phyloP scores from a whole-genome alignment of 2,888 invertebrate genomes.

The Diogma glabrata region DNA sequence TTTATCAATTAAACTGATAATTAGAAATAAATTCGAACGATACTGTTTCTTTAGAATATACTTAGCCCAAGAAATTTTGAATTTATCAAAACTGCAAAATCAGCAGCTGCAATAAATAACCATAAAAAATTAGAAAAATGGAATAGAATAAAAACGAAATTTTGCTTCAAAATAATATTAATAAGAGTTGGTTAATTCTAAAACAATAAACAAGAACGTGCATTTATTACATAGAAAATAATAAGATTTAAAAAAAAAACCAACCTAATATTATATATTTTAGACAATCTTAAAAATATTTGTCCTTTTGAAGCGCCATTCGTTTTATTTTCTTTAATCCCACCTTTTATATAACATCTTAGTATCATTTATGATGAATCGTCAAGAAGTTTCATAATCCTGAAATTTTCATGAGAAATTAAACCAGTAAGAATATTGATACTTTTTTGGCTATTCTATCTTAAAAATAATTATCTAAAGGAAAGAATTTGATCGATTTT shows the following conservation, averaged over 20 bases:
- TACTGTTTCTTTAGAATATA: conserved; percentile 1
- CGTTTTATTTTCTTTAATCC: conserved; percentile 4
- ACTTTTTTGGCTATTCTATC: background rate
- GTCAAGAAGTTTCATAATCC: conserved; percentile 6
- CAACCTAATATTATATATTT: conserved; percentile 6
- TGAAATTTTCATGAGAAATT: conserved; percentile 7
- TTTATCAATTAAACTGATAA: background rate
- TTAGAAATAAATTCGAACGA: conserved; percentile 4
- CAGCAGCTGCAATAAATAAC: conserved; percentile 9
- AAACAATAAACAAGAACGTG: background rate
- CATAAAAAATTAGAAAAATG: conserved; percentile 9
- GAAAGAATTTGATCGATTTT: background rate
- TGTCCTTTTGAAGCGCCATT: conserved; percentile 4
- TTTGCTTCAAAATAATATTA: conserved; percentile 4
- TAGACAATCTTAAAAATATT: background rate
- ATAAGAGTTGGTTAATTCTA: background rate
- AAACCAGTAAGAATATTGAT: conserved; percentile 3
- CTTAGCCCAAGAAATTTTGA: conserved; percentile 6
- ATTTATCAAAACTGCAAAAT: conserved; percentile 4
- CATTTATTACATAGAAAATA: background rate
- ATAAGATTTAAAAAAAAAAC: background rate
- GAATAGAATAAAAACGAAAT: conserved; percentile 4
- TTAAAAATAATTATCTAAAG: background rate
- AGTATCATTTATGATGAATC: conserved; percentile 1
- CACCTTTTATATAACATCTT: conserved; percentile 6